A percentile compares a stretch with the other conserved stretches of the same genome.
These are phyloP conservation scores for Phocoena phocoena DNA, from an alignment of 2,113 vertebrate species.

Conservation along the genomic window DNA sequence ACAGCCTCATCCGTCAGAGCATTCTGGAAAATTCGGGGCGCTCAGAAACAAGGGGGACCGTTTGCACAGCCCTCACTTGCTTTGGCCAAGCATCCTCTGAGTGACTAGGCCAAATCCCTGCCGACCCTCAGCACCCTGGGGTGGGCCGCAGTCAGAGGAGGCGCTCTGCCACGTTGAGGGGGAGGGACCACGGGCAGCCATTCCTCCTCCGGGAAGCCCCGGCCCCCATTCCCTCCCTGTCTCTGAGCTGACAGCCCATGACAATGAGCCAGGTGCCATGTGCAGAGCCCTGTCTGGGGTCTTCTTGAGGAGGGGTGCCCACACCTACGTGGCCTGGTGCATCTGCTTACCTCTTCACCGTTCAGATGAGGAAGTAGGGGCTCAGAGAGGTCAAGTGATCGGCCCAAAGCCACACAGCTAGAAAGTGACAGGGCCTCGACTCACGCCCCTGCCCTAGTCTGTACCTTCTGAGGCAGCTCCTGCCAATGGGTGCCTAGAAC, in stretches of 20 bases:
- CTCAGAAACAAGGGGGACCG: neutral
- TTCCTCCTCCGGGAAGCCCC: neutral
- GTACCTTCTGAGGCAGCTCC: no score
- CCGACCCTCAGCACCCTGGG: neutral
- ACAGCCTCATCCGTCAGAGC: neutral
- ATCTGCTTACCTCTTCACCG: fast-evolving
- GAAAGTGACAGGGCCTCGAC: neutral
- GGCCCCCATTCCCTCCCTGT: neutral
- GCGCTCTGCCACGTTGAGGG: neutral
- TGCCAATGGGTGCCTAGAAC: no score
- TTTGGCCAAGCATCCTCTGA: neutral
- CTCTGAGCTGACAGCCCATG: neutral
- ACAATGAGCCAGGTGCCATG: fast-evolving
- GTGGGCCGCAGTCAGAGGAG: neutral
- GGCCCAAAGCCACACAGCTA: neutral
- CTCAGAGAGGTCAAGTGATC: neutral
- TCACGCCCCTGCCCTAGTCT: no score
- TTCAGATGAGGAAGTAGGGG: neutral
- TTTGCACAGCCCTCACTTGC: neutral
- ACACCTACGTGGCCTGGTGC: fast-evolving
- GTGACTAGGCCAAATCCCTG: no score
- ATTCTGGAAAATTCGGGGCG: fast-evolving
- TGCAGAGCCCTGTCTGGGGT: neutral
- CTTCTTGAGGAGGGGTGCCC: no score
- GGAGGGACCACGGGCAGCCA: fast-evolving